These are phyloP conservation scores for Helarctos malayanus DNA, from an alignment of 2,797 vertebrate species.

Conservation along the genomic window DNA sequence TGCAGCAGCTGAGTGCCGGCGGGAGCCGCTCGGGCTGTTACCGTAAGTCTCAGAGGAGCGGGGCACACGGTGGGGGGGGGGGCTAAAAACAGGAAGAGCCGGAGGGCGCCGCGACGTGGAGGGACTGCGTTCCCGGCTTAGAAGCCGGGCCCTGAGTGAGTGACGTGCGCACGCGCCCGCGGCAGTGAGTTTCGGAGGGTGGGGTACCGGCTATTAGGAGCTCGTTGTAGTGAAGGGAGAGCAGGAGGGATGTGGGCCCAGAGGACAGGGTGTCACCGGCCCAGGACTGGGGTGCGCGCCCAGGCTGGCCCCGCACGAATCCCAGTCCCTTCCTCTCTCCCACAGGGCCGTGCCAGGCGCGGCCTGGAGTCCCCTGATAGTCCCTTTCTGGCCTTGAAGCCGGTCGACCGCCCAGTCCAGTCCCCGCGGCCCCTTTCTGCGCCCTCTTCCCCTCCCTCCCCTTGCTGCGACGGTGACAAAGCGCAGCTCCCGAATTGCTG, in stretches of 20 bases:
- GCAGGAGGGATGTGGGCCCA: neutral
- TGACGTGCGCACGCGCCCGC: neutral
- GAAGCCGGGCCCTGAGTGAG: neutral
- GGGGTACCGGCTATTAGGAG: neutral
- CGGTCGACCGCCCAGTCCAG: neutral
- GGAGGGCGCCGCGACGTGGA: conserved; percentile 64
- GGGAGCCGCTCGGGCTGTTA: neutral
- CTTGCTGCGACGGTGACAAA: conserved; percentile 73
- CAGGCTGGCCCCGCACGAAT: neutral
- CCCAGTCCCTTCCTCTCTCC: neutral
- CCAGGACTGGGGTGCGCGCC: neutral
- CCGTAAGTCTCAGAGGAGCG: neutral
- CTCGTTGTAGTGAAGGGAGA: neutral
- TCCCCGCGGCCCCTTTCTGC: neutral
- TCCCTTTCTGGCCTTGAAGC: neutral
- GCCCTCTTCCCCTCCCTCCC: conserved; percentile 53
- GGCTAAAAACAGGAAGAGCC: neutral
- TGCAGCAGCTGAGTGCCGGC: accelerated
- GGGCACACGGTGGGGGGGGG: neutral
- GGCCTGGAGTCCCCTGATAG: neutral
- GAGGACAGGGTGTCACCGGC: neutral
- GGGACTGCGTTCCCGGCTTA: neutral
- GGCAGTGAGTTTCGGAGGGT: neutral
- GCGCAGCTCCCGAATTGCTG: conserved; percentile 88
- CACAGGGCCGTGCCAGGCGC: neutral